Base-by-base conservation (phyloP, 2,113 vertebrate genomes). In the Thermophis baileyi region DNA sequence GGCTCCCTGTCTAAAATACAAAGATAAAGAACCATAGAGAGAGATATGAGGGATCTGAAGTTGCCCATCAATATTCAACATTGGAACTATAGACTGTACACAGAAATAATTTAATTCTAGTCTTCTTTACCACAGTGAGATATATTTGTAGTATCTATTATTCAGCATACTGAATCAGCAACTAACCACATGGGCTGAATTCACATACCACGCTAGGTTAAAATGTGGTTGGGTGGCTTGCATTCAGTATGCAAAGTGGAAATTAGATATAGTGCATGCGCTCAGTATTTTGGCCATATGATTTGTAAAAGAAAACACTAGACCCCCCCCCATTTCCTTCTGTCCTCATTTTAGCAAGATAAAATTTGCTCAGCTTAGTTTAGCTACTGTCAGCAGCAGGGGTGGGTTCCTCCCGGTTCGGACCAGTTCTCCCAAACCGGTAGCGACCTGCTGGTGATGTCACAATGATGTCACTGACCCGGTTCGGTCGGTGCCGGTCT, bases 381-480 rank as follows among this genome's bases (percentile, higher is more conserved):
- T 60, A 85, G 87, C 91, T 87, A n/a, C 7, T 85, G 4, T 93
- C 92, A 93, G 92, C 30, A 94, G 46, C n/a, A n/a, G n/a, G n/a
- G n/a, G n/a, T n/a, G n/a, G n/a, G n/a, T n/a, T n/a, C n/a, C n/a
- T n/a, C n/a, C n/a, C n/a, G n/a, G n/a, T n/a, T n/a, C n/a, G n/a
- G n/a, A n/a, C n/a, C n/a, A n/a, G n/a, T n/a, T n/a, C n/a, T n/a
- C n/a, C n/a, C n/a, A n/a, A n/a, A n/a, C n/a, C n/a, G n/a, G n/a
- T n/a, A n/a, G n/a, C n/a, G n/a, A n/a, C n/a, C n/a, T n/a, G n/a
- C n/a, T n/a, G n/a, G n/a, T n/a, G n/a, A n/a, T n/a, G n/a, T n/a
- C n/a, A n/a, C n/a, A n/a, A n/a, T n/a, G n/a, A n/a, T n/a, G n/a
- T n/a, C n/a, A n/a, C n/a, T n/a, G n/a, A n/a, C n/a, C n/a, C n/a